Percentiles rank a stretch among this genome's conserved stretches.
phyloP scores from a whole-genome alignment of 2,888 invertebrate genomes.

The Stenolophus ochropezus region DNA sequence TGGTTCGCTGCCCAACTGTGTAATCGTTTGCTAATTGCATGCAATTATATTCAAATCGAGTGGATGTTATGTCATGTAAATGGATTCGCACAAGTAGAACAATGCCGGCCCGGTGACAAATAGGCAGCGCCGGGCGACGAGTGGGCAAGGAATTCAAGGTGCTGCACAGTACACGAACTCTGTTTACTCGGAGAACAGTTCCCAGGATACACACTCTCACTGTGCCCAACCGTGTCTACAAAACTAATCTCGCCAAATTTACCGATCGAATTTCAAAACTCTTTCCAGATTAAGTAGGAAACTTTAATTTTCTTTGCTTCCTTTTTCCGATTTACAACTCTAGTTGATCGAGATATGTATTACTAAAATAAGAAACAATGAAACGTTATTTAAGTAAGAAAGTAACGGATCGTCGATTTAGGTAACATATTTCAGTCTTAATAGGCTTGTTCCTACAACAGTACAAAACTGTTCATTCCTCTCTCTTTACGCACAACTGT shows the following conservation, averaged over 20 bases:
- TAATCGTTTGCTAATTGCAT: slow-evolving; percentile 72
- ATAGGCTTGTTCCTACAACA: too few species aligned
- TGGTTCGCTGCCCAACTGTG: slow-evolving; percentile 71
- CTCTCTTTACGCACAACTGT: too few species aligned
- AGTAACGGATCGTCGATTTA: too few species aligned
- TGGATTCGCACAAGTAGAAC: slow-evolving; percentile 64
- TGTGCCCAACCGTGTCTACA: background rate
- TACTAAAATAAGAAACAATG: too few species aligned
- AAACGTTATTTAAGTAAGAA: too few species aligned
- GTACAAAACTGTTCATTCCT: too few species aligned
- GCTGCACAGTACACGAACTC: background rate
- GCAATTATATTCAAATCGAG: slow-evolving; percentile 72
- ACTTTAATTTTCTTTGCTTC: too few species aligned
- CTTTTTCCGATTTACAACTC: too few species aligned
- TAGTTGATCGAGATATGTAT: too few species aligned
- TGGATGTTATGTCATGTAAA: slow-evolving; percentile 69
- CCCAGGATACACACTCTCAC: slow-evolving; percentile 5
- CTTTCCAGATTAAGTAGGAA: too few species aligned
- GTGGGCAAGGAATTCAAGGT: slow-evolving; percentile 35
- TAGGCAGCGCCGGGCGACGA: slow-evolving; percentile 11
- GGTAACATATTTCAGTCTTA: too few species aligned
- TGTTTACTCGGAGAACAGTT: background rate
- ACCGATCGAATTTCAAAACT: too few species aligned
- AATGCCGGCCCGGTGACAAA: slow-evolving; percentile 61
- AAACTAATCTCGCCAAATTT: background rate